Conservation (phyloP, 2,797 vertebrate genomes). For the Limnodromus scolopaceus region DNA sequence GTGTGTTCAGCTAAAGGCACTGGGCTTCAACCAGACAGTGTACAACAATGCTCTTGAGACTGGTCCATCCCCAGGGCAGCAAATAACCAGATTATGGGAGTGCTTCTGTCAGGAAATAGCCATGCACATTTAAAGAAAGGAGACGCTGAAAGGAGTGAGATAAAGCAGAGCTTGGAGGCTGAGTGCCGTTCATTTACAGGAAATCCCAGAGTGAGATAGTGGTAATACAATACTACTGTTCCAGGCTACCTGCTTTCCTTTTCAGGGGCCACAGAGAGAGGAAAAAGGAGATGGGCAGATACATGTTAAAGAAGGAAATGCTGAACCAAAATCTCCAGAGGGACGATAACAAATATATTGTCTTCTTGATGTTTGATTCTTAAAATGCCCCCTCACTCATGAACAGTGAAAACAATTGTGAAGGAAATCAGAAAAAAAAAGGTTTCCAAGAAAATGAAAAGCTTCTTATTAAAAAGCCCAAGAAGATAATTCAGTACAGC, state of each 20-base stretch:
- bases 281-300: neutral
- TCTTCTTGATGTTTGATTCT: neutral
- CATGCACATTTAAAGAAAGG: neutral
- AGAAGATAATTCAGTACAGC: neutral
- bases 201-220: neutral
- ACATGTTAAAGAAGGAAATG: neutral
- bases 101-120: neutral
- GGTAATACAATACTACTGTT: neutral
- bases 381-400: neutral
- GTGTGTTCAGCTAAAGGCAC: neutral
- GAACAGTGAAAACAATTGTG: neutral
- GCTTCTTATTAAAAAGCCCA: neutral
- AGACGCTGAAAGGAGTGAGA: neutral
- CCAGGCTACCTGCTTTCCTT: neutral
- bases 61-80: neutral
- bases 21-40: neutral
- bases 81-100: neutral
- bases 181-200: neutral
- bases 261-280: neutral
- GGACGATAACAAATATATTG: neutral
- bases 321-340: neutral
- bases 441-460: neutral
- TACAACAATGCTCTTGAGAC: neutral
- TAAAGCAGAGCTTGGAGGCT: neutral
- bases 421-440: neutral